Conservation (phyloP, 1,140 invertebrate genomes). For the Drosophila bocqueti region DNA sequence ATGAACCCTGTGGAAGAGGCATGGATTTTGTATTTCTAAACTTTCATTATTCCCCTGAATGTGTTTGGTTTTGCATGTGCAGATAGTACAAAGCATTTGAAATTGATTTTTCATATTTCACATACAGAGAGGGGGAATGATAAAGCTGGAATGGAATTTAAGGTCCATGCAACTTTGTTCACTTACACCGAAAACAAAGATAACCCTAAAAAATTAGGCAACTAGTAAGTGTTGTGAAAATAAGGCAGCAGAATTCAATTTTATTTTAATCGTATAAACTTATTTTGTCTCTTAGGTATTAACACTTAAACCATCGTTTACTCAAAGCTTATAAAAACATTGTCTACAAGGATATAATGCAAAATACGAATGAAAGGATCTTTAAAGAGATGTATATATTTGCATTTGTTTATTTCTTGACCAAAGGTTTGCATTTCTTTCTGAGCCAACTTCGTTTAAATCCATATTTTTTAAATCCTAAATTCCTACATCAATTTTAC, state of each 20-base stretch:
- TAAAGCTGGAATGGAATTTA: not conserved
- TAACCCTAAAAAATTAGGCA: too few relatives aligned
- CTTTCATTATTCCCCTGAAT: slow-evolving; percentile 26
- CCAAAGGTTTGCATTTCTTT: not conserved
- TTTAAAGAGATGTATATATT: too few relatives aligned
- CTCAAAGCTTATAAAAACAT: too few relatives aligned
- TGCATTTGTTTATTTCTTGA: not conserved
- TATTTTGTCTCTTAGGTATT: not conserved
- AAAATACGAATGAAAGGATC: too few relatives aligned
- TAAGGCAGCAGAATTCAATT: too few relatives aligned
- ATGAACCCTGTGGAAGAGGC: slow-evolving; percentile 48
- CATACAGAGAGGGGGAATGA: not conserved
- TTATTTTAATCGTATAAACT: too few relatives aligned
- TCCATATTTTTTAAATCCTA: not conserved
- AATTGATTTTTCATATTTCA: slow-evolving; percentile 77
- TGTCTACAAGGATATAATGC: too few relatives aligned
- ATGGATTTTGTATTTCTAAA: slow-evolving; percentile 26
- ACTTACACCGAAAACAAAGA: not conserved
- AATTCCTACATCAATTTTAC: not conserved
- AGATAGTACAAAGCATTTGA: slow-evolving; percentile 54
- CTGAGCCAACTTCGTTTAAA: not conserved
- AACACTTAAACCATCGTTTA: not conserved
- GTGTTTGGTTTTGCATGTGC: slow-evolving; percentile 36
- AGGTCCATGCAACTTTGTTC: not conserved
- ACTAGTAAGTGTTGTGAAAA: not conserved